A percentile compares a stretch with the other conserved stretches of the same genome.
phyloP scores from a whole-genome alignment of 2,888 invertebrate species.

The Saturnia pavonia region DNA sequence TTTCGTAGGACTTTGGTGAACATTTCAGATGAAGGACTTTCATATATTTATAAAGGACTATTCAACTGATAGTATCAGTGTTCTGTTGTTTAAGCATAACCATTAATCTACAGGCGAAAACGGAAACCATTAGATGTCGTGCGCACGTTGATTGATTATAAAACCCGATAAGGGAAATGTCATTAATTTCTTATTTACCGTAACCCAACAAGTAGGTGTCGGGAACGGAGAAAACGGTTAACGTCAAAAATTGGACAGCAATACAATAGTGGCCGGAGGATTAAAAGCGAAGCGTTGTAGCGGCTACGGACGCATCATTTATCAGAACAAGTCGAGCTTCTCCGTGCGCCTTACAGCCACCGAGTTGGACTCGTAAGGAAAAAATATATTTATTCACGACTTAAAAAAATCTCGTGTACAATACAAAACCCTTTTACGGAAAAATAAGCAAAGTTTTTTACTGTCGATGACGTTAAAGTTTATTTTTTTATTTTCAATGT shows the following conservation, averaged over 20 bases:
- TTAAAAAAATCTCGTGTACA: neutral
- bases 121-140: constrained; percentile 54
- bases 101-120: constrained; percentile 37
- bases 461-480: neutral
- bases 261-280: constrained; percentile 73
- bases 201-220: constrained; percentile 64
- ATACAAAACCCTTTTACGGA: neutral
- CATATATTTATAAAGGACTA: neutral
- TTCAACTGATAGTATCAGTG: constrained; percentile 23
- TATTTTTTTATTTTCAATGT: no score
- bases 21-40: neutral
- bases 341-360: constrained; percentile 53
- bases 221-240: constrained; percentile 62
- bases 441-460: neutral
- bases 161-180: constrained; percentile 59
- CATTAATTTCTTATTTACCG: constrained; percentile 73
- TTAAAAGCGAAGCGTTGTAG: constrained; percentile 80
- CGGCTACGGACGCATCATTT: constrained; percentile 76
- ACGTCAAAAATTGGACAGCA: constrained; percentile 71
- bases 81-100: constrained; percentile 22
- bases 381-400: constrained; percentile 4
- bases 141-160: constrained; percentile 59
- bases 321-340: constrained; percentile 65
- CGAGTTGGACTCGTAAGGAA: constrained; percentile 40
- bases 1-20: neutral